Base-by-base conservation (phyloP, 2,113 vertebrate species). In the Hippocampus mohnikei region DNA sequence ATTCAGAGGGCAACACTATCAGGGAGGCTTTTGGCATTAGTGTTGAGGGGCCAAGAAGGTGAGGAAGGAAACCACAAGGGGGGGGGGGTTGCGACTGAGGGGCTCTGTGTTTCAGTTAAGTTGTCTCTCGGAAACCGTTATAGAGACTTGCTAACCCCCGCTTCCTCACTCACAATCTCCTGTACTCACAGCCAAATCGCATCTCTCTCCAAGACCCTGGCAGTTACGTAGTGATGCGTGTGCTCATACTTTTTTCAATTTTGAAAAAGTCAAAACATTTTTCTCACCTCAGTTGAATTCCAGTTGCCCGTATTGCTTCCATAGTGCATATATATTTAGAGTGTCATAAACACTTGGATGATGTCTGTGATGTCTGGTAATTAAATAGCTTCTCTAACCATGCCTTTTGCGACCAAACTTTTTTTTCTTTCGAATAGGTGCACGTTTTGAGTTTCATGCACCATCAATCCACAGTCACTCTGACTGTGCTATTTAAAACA, bases 11-110 rank as follows among this genome's bases (percentile, higher is more conserved):
- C 64, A 74, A 74, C 78, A 74, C 78, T 83, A 73, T 79, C 79
- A 79, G 64, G 48, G 81, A 76, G 69, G 75, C 64, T 71, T 72
- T 78, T 76, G 87, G 83, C 73, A 79, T 80, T 73, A 83, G 81
- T 84, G 77, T 79, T 87, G 74, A 70, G 78, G 74, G 78, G 75
- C 81, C 55, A 42, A 75, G 77, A 67, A 78, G 66, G 76, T 77
- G 79, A 86, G 79, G 83, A 84, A 84, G 88, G 86, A 91, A 91
- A 90, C 88, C 88, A 69, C 84, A 86, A 74, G 78, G 41, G 23
- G 87, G 83, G 84, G 62, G 23, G 41, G 7, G 87, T 84, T 82
- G 84, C 56, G 77, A 84, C 85, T 68, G 66, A 78, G 81, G 74
- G 84, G 55, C 82, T 85, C 84, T 78, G 78, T 70, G 76, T 88